Evolutionary conservation across 2,797 vertebrate genomes (phyloP), one percentile per base, ranked within the genome.

Genomic region (Pyrocephalus nanus): DNA sequence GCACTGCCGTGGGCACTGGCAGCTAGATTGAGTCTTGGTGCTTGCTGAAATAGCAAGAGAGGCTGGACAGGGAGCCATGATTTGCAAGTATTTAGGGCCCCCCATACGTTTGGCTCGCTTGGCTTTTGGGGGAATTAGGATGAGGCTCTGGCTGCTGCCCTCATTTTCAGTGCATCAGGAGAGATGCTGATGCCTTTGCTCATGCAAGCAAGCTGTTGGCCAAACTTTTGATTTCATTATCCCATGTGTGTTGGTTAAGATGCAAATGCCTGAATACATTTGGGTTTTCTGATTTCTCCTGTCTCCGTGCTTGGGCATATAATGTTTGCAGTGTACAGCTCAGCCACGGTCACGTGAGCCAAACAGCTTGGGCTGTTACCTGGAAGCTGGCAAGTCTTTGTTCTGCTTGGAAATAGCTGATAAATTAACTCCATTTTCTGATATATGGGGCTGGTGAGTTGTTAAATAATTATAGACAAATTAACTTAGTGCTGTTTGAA

Each of bases 401-500:
- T 78, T 92, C 76, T 93, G 57, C 88, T 96, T 60, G 69, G 66
- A 70, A 94, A 93, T 88, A 85, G 72, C 84, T 91, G 77, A 67
- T 95, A 92, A 93, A 96, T 93, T 80, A 83, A 73, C 29, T 92
- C 82, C 18, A 50, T 88, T 96, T 93, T 90, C 62, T 95, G 87
- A 94, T 81, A 82, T 38, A 57, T 18, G 74, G 61, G 66, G 76
- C 82, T 89, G 79, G 69, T 70, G 73, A 91, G 65, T 78, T 92
- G 91, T 86, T 97, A 95, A 94, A 93, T 96, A 96, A 97, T 94
- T 97, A 76, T 66, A 75, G 72, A 90, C 79, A 93, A 91, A 92
- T 95, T 92, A 96, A 77, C 76, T 94, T 78, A 90, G 81, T 17
- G 7, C 32, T 43, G 54, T 92, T 97, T 91, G 70, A 96, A 96